phyloP scores from a whole-genome alignment of 1,140 invertebrate species.

The Camponotus floridanus region DNA sequence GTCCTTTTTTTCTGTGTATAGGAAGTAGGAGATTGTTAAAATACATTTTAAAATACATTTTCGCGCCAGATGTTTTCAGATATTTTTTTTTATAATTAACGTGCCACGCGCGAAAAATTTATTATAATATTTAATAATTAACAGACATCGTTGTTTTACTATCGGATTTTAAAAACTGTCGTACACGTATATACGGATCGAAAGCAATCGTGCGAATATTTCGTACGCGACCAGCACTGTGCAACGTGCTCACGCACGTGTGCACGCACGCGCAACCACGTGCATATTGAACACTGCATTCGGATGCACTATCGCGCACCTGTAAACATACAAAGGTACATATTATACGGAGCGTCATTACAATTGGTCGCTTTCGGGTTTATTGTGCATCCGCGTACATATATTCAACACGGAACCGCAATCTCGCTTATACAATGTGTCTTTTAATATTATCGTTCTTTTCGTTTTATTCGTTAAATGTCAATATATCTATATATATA shows the following conservation, averaged over 20 bases:
- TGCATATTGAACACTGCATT: constrained; percentile 6
- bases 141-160: background rate
- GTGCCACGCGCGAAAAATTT: no score
- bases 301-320: constrained; percentile 24
- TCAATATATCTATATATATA: background rate
- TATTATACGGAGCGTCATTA: constrained; percentile 26
- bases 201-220: background rate
- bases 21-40: no score
- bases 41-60: no score
- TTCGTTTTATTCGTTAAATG: background rate
- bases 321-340: constrained; percentile 48
- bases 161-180: background rate
- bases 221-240: background rate
- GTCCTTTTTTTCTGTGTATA: no score
- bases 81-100: constrained; percentile 23
- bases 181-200: background rate
- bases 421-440: background rate
- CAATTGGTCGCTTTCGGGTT: constrained; percentile 30
- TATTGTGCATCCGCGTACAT: background rate
- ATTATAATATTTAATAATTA: background rate
- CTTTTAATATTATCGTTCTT: background rate
- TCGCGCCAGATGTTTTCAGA: no score
- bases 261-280: background rate
- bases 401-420: background rate
- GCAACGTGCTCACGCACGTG: background rate